Base-by-base conservation (phyloP, 1,140 invertebrate species). In the Sitodiplosis mosellana region DNA sequence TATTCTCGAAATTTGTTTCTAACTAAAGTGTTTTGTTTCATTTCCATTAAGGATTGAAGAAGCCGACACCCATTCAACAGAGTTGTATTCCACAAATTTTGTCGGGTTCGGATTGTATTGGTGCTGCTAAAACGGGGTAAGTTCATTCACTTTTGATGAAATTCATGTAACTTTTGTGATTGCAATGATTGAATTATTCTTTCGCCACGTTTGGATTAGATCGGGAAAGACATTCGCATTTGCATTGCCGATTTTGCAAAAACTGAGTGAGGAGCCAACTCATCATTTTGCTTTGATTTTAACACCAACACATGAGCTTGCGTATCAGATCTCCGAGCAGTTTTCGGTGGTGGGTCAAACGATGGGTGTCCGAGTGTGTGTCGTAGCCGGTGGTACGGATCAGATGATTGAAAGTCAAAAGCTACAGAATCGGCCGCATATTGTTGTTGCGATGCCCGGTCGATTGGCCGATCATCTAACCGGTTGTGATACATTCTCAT, bases 221-320 rank as follows among this genome's bases (percentile, higher is more conserved):
- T 95, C 90, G 47, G 95, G 95, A 33, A 99, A 99, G 74, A 98
- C 94, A 5, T 79, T 94, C 57, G 87, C 93, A 0, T 99, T 97
- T 77, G 90, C 88, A 4, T 59, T 99, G 17, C 95, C 95, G 1
- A 92, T 99, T 57, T 64, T 99, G 45, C 88, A 98, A 63, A 78
- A 81, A 53, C 68, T 97, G 14, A 80, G 86, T 51, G 81, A 92
- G 60, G 90, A 91, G 60, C 92, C 93, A 0, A 90, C 91, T 65
- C 84, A 89, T 49, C 85, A 97, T 57, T 98, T 87, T 75, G 90
- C 90, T 22, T 69, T 98, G n/a, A 69, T 98, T 36, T 68, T 99
- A 14, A 95, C 93, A 33, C 94, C 95, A 20, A 98, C 93, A 17
- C 81, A 94, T 66, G 94, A 98, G 69, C 65, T 98, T 51, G 92